Conservation (phyloP, 2,113 vertebrate genomes). For the Columba livia region DNA sequence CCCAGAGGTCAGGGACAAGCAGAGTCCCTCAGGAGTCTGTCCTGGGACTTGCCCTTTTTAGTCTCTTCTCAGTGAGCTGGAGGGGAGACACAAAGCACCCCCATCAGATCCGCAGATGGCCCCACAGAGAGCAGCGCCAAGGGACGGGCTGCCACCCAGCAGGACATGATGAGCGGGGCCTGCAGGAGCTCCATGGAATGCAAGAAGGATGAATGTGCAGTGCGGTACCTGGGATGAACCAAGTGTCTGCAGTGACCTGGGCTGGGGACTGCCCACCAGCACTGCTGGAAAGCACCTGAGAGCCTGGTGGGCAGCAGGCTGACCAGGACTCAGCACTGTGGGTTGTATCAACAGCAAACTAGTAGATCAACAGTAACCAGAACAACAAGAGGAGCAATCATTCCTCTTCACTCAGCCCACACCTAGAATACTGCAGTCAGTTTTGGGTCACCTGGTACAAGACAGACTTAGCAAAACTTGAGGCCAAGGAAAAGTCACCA, state of each 20-base stretch:
- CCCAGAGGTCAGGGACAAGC: rapidly evolving
- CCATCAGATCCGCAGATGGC: background rate
- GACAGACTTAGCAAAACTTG: background rate
- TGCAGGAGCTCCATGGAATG: background rate
- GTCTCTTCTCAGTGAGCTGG: background rate
- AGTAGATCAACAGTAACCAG: background rate
- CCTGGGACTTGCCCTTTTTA: background rate
- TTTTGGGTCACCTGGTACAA: background rate
- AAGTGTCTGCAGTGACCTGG: rapidly evolving
- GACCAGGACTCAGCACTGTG: background rate
- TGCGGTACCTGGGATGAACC: background rate
- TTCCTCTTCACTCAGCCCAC: background rate
- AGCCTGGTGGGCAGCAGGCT: background rate
- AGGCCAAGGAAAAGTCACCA: background rate
- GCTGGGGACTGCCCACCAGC: background rate
- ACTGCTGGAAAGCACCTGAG: background rate
- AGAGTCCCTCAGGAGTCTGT: background rate
- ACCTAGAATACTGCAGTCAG: background rate
- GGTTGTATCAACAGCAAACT: background rate
- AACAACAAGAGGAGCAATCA: background rate
- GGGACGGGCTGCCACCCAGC: background rate
- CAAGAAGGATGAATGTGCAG: background rate
- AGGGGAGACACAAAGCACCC: background rate
- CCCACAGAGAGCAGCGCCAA: background rate
- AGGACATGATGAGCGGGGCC: background rate